A percentile compares a stretch with the other conserved stretches of the same genome.
Evolutionary conservation across 2,113 vertebrate species (phyloP).

Genomic region (human): GRCh38 chr11:85883501-85884000

Average conservation of each 20-base stretch:
- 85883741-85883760: neutral
- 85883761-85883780: neutral
- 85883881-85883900: neutral
- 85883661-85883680: neutral
- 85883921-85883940: neutral
- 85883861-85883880: neutral
- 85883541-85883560: neutral
- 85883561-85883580: neutral
- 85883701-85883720: neutral
- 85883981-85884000: neutral
- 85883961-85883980: neutral
- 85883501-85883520: neutral
- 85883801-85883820: neutral
- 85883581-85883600: neutral
- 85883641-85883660: neutral
- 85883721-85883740: too few relatives aligned
- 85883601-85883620: neutral
- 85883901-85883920: neutral
- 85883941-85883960: neutral
- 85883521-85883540: neutral
- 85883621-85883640: conserved; percentile 14
- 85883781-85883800: neutral
- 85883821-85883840: neutral
- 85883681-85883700: neutral
- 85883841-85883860: neutral